Base-by-base conservation (phyloP, 64 coral and sea anemone genomes). In the Montipora efflorescens region DNA sequence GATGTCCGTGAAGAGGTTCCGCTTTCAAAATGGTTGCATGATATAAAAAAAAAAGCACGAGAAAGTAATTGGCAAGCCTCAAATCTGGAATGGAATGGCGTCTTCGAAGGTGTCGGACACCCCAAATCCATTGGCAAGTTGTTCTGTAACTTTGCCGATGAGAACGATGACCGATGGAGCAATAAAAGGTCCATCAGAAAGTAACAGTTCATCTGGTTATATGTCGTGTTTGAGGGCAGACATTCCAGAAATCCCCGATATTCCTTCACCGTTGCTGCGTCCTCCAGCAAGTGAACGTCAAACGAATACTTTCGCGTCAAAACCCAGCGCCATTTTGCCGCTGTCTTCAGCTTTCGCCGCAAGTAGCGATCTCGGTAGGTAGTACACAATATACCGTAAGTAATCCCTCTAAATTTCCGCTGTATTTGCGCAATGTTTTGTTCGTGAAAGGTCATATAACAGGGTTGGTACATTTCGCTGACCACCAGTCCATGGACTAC, bases 261-360 rank as follows among this genome's bases (percentile, higher is more conserved):
- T 86, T 48, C 82, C 82, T 47, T 86, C 82, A 0, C 45, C 82
- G 48, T 86, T 86, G 64, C 11, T 86, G 46, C 82, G 82, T 23
- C 82, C 82, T 18, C 82, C 82, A 50, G 66, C 18, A 71, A 16
- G 5, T 59, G 81, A 53, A 19, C 3, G 0, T 18, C 19, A 8
- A 11, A 8, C 55, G 12, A 52, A 11, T 82, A 3, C 46, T 21
- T 18, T 5, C 8, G 67, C 14, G 13, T 19, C 45, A 5, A 64
- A 22, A 11, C 7, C 64, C 1, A 14, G 12, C 2, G 16, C 45
- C 2, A 47, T 71, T 72, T 48, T 72, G 47, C 82, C 46, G 13
- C 22, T 50, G 18, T 71, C 82, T 5, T 19, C 82, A 71, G 82
- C 82, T 70, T 21, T 45, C 50, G 55, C 4, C 4, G 5, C 52